Evolutionary conservation across 2,888 invertebrate species (phyloP).

Genomic region (Coelinius sp.): DNA sequence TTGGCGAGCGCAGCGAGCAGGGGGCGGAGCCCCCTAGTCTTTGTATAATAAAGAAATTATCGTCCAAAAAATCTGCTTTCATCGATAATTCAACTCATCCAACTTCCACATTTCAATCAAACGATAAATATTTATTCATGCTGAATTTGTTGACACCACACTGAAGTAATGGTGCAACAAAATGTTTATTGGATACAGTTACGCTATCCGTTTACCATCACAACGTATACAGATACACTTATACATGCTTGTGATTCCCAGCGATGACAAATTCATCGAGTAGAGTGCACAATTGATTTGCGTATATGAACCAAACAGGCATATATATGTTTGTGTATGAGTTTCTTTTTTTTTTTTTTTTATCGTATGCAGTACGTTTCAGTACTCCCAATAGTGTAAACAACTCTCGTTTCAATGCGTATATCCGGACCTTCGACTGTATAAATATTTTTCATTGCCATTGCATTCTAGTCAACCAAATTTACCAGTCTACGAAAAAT

Average conservation of each 20-base stretch:
- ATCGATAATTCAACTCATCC: too few species aligned
- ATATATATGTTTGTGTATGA: neutral
- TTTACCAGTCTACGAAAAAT: neutral
- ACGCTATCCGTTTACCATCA: constrained; percentile 39
- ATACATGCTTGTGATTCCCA: constrained; percentile 16
- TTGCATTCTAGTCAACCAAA: constrained; percentile 11
- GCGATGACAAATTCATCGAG: constrained; percentile 54
- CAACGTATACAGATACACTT: constrained; percentile 14
- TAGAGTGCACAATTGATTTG: constrained; percentile 50
- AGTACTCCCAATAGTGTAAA: constrained; percentile 5
- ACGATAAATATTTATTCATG: neutral
- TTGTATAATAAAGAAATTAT: too few species aligned
- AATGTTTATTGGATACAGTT: constrained; percentile 55
- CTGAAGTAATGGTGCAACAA: constrained; percentile 36
- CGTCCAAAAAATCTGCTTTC: too few species aligned
- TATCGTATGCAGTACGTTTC: neutral
- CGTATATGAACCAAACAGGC: constrained; percentile 39
- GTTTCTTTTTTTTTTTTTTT: neutral
- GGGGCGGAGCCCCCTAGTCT: too few species aligned
- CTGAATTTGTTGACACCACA: constrained; percentile 1
- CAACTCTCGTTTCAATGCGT: neutral
- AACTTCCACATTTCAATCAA: neutral
- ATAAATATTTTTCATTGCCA: constrained; percentile 17
- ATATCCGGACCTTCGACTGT: neutral
- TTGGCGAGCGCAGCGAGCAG: too few species aligned